Evolutionary conservation across 2,113 vertebrate genomes (phyloP).

Genomic region (Sardina pilchardus): DNA sequence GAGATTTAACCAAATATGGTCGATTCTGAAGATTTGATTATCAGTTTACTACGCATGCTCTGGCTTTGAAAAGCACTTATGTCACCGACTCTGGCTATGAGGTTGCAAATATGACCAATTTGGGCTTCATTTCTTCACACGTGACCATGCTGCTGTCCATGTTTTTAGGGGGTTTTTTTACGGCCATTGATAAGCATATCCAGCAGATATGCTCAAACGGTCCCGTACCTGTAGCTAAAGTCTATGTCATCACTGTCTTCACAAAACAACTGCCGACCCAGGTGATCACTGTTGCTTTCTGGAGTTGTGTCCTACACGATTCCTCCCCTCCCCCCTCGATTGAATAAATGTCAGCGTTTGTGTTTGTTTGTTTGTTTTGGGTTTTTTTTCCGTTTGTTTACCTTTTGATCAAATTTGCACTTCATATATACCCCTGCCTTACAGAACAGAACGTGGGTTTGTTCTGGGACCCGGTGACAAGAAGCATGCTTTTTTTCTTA

Average conservation of each 20-base stretch:
- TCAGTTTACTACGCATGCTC: background rate
- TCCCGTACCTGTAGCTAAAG: background rate
- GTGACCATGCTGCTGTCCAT: background rate
- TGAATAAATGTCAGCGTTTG: background rate
- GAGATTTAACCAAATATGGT: background rate
- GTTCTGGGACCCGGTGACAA: slow-evolving; percentile 18
- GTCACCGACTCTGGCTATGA: background rate
- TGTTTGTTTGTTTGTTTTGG: slow-evolving; percentile 1
- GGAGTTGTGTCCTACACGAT: background rate
- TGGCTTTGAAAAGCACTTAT: background rate
- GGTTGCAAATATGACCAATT: no score
- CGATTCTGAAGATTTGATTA: background rate
- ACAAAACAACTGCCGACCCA: background rate
- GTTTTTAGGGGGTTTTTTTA: no score
- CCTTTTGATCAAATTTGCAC: slow-evolving; percentile 34
- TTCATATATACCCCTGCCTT: slow-evolving; percentile 32
- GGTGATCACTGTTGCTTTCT: background rate
- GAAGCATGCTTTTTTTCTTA: slow-evolving; percentile 12
- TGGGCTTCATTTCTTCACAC: background rate
- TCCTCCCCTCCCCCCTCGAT: background rate
- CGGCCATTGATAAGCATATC: background rate
- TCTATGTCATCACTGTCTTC: background rate
- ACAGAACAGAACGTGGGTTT: slow-evolving; percentile 23
- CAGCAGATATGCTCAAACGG: background rate
- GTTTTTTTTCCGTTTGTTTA: no score